Conservation (phyloP, 1,140 invertebrate genomes). For the Lepidotrigona ventralis region DNA sequence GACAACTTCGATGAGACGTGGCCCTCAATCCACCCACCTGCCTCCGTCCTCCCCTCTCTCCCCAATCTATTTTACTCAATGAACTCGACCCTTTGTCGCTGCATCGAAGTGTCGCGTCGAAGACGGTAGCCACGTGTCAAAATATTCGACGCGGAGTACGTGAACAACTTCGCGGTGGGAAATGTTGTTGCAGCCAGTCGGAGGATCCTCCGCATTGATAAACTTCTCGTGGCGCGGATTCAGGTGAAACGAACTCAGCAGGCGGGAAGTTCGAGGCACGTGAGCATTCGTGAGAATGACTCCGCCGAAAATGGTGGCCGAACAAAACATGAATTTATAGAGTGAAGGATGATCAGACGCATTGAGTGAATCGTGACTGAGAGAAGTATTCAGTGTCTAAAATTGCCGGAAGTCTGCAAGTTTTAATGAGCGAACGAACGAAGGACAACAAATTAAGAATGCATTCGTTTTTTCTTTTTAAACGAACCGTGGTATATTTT, state of each 20-base stretch:
- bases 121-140: neutral
- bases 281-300: neutral
- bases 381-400: no score
- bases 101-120: conserved; percentile 1
- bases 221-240: neutral
- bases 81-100: conserved; percentile 51
- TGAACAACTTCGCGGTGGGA: neutral
- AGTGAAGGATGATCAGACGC: no score
- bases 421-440: no score
- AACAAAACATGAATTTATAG: no score
- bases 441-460: no score
- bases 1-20: conserved; percentile 54
- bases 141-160: neutral
- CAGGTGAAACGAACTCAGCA: neutral
- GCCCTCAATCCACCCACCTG: neutral
- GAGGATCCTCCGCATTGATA: neutral
- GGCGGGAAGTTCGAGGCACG: neutral
- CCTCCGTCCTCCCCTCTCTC: no score
- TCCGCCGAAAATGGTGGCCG: no score
- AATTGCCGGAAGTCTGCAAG: no score
- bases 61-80: conserved; percentile 34
- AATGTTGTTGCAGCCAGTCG: neutral
- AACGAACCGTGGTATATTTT: no score
- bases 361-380: no score
- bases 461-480: no score